phyloP scores from a whole-genome alignment of 2,888 invertebrate species.

The Nomada goodeniana region DNA sequence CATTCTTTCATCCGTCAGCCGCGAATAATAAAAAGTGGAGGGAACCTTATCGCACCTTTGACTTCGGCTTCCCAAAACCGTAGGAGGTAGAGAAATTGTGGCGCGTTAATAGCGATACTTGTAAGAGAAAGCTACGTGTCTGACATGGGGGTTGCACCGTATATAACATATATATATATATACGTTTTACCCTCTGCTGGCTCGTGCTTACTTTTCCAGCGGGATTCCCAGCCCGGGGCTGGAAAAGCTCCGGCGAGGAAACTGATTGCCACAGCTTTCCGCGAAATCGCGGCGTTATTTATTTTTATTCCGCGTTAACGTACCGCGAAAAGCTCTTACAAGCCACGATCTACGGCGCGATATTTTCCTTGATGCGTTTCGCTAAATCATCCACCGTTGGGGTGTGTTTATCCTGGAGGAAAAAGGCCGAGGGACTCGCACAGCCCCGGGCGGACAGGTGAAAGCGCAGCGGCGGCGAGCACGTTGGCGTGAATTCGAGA shows the following conservation, averaged over 20 bases:
- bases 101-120: no score
- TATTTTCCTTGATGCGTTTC: slow-evolving; percentile 50
- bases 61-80: no score
- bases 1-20: no score
- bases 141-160: no score
- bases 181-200: not conserved
- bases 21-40: not conserved
- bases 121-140: no score
- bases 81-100: not conserved
- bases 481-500: slow-evolving; percentile 33
- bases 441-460: slow-evolving; percentile 11
- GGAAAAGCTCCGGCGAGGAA: slow-evolving; percentile 47
- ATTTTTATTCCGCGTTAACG: slow-evolving; percentile 65
- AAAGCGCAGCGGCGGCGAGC: slow-evolving; percentile 15
- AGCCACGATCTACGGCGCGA: slow-evolving; percentile 44
- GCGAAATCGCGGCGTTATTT: slow-evolving; percentile 66
- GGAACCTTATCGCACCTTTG: no score
- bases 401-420: slow-evolving; percentile 3
- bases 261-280: slow-evolving; percentile 66
- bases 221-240: slow-evolving; percentile 41
- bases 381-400: slow-evolving; percentile 52
- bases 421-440: not conserved
- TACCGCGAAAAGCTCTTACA: slow-evolving; percentile 58
- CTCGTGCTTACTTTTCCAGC: slow-evolving; percentile 31
- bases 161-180: not conserved